Evolutionary conservation across 2,113 vertebrate genomes (phyloP).

Genomic region (Irena cyanogastra): DNA sequence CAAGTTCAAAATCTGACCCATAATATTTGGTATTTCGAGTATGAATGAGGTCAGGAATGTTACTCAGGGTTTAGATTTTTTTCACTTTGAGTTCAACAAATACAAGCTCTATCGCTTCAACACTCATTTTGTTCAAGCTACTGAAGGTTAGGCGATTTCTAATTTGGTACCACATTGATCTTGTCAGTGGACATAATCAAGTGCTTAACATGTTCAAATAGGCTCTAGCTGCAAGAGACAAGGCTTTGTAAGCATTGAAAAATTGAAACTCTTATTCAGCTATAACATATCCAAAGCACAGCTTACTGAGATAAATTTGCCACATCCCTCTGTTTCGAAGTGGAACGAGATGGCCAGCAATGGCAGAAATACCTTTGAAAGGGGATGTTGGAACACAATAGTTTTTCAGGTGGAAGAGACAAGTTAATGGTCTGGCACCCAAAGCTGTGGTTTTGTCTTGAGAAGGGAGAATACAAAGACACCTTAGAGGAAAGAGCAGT

Average conservation of each 20-base stretch:
- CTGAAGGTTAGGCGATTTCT: background rate
- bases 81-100: constrained; percentile 9
- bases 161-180: background rate
- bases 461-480: background rate
- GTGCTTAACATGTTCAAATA: background rate
- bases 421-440: background rate
- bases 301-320: background rate
- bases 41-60: background rate
- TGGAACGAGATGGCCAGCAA: background rate
- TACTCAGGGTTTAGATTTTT: background rate
- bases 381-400: background rate
- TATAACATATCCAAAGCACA: background rate
- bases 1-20: background rate
- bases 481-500: background rate
- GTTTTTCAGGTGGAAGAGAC: background rate
- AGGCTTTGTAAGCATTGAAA: background rate
- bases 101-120: background rate
- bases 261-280: background rate
- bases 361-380: background rate
- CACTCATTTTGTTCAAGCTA: background rate
- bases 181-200: background rate
- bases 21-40: background rate
- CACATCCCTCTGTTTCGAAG: background rate
- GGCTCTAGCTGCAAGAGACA: constrained; percentile 7
- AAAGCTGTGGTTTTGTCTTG: background rate